phyloP scores from a whole-genome alignment of 2,113 vertebrate species.

The Stigmatopora nigra region DNA sequence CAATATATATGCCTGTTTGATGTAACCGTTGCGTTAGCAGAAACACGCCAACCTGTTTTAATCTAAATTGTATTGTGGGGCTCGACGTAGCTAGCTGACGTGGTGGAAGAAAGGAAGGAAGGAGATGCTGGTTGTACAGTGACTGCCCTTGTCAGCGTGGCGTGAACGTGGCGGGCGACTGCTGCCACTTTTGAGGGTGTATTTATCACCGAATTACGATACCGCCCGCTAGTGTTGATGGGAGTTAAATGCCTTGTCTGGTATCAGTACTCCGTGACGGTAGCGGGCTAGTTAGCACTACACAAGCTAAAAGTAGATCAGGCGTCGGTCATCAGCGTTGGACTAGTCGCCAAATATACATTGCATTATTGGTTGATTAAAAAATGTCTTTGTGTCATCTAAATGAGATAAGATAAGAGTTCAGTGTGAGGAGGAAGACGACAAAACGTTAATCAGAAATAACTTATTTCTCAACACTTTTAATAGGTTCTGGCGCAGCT shows the following conservation, averaged over 20 bases:
- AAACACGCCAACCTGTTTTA: slow-evolving; percentile 25
- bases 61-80: slow-evolving; percentile 30
- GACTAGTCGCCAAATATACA: not conserved
- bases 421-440: too few species aligned
- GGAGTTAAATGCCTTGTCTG: slow-evolving; percentile 24
- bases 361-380: too few species aligned
- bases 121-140: not conserved
- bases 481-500: too few species aligned
- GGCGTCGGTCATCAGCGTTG: slow-evolving; percentile 11
- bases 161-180: not conserved
- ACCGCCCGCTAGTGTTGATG: slow-evolving; percentile 24
- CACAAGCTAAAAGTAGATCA: slow-evolving; percentile 42
- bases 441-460: too few species aligned
- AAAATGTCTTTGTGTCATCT: too few species aligned
- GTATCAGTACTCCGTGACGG: slow-evolving; percentile 9
- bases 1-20: not conserved
- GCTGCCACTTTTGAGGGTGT: not conserved
- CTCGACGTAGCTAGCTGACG: slow-evolving; percentile 48
- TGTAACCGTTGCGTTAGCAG: slow-evolving; percentile 7
- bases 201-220: not conserved
- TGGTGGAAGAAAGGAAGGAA: slow-evolving; percentile 49
- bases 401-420: too few species aligned
- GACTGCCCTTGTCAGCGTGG: not conserved
- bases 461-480: too few species aligned
- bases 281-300: slow-evolving; percentile 18